Conservation (phyloP, 2,113 vertebrate species). For the Aptenodytes forsteri region DNA sequence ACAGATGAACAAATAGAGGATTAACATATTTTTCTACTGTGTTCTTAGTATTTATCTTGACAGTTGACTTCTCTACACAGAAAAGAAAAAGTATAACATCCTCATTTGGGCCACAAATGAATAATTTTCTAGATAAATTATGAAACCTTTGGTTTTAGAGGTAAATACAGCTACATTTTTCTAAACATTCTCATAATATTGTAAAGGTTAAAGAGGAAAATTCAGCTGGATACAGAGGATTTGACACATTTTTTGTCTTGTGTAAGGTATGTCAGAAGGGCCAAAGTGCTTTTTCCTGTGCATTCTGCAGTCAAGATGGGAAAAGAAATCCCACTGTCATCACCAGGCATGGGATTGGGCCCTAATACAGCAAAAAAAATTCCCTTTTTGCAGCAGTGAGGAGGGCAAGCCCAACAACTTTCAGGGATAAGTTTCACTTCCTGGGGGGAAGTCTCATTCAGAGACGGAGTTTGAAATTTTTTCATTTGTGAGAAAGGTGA, state of each 20-base stretch:
- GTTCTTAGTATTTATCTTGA: conserved; percentile 64
- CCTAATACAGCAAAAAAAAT: accelerated
- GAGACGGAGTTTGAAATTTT: not conserved
- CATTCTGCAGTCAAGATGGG: not conserved
- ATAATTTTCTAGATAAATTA: not conserved
- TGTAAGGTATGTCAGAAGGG: not conserved
- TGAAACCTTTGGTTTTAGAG: not conserved
- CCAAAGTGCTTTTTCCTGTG: not conserved
- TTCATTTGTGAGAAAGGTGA: not conserved
- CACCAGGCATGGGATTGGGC: accelerated
- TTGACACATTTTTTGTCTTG: not conserved
- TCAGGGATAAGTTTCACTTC: not conserved
- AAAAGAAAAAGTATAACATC: not conserved
- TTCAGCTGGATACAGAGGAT: not conserved
- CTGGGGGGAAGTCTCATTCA: not conserved
- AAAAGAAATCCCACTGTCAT: not conserved
- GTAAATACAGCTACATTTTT: not conserved
- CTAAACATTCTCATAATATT: not conserved
- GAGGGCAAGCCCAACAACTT: not conserved
- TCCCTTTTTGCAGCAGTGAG: not conserved
- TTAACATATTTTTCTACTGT: conserved; percentile 69
- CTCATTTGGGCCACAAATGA: not conserved
- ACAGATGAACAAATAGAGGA: conserved; percentile 69
- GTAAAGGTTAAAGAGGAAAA: not conserved
- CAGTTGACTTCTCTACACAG: conserved; percentile 28